Evolutionary conservation across 2,113 vertebrate genomes (phyloP).

Genomic region (Candoia aspera): DNA sequence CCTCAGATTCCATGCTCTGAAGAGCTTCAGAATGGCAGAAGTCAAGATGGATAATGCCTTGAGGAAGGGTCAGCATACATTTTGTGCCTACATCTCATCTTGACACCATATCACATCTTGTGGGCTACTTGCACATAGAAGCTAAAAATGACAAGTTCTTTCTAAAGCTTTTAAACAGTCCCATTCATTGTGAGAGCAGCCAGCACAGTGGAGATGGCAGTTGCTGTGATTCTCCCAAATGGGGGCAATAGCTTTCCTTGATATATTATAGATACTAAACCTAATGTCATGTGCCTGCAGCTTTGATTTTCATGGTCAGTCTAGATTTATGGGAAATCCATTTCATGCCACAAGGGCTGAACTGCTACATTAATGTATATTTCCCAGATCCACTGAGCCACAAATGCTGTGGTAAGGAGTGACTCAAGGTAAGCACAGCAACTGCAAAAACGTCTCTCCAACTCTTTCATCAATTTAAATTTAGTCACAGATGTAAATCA

Average conservation of each 20-base stretch:
- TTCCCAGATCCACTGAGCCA: neutral
- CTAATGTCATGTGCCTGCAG: neutral
- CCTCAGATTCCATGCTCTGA: neutral
- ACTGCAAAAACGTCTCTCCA: neutral
- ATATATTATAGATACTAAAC: constrained; percentile 11
- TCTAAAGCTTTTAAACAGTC: neutral
- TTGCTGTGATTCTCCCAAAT: constrained; percentile 11
- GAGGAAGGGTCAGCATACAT: neutral
- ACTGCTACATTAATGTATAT: neutral
- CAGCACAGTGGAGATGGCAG: neutral
- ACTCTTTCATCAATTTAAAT: neutral
- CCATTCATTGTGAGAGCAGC: constrained; percentile 11
- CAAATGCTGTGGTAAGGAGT: neutral
- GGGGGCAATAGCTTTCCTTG: constrained; percentile 8
- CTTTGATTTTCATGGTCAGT: constrained; percentile 18
- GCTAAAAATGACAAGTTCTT: neutral
- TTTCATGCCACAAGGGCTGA: neutral
- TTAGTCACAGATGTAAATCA: neutral
- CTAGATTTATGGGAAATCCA: constrained; percentile 20
- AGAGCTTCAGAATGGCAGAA: neutral
- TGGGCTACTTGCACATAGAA: neutral
- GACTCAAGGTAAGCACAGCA: neutral
- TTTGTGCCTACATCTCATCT: constrained; percentile 7
- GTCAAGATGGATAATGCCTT: neutral
- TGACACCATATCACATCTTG: neutral